phyloP scores from a whole-genome alignment of 1,140 invertebrate species.

The Drosophila pruinosa region DNA sequence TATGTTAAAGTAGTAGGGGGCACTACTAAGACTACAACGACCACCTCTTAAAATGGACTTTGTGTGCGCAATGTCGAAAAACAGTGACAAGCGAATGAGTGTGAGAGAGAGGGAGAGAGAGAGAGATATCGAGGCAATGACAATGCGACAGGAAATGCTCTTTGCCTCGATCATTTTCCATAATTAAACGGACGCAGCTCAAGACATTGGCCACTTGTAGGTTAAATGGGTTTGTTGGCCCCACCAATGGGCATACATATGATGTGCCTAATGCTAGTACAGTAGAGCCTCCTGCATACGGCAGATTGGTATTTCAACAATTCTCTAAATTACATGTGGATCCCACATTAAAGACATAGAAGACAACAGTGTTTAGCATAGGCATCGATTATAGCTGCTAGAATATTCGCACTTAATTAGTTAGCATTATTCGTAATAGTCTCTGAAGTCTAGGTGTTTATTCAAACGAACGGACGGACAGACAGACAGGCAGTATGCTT shows the following conservation, averaged over 20 bases:
- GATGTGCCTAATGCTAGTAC: conserved; percentile 15
- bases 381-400: too few species aligned
- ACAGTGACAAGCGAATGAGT: conserved; percentile 5
- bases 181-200: conserved; percentile 66
- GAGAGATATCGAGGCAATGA: conserved; percentile 21
- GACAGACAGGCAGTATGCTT: background rate
- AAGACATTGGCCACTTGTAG: conserved; percentile 74
- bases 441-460: background rate
- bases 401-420: background rate
- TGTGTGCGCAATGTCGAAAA: conserved; percentile 26
- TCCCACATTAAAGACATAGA: too few species aligned
- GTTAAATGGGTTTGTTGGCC: conserved; percentile 77
- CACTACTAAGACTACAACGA: background rate
- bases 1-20: background rate
- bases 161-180: conserved; percentile 73
- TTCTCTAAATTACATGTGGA: too few species aligned
- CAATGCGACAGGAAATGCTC: conserved; percentile 70
- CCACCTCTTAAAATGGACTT: conserved; percentile 46
- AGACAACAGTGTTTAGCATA: too few species aligned
- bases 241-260: conserved; percentile 27
- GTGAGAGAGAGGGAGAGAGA: conserved; percentile 5
- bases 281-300: background rate
- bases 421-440: background rate
- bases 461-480: background rate
- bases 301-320: too few species aligned